Evolutionary conservation across 2,113 vertebrate species (phyloP).

Genomic region (Grallaria varia): DNA sequence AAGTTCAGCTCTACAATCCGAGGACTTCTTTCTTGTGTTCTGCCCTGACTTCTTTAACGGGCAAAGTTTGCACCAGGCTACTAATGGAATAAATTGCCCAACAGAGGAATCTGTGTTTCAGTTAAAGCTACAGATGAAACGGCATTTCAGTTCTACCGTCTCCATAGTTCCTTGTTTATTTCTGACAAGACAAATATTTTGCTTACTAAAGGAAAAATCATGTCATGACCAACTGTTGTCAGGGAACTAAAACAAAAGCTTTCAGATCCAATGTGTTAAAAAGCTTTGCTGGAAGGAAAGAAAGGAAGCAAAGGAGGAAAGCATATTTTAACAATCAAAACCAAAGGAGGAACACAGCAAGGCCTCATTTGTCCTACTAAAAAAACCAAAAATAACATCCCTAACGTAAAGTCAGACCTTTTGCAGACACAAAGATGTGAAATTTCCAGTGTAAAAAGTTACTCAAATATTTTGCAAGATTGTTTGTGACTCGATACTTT

Average conservation of each 20-base stretch:
- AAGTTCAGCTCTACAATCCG: not conserved
- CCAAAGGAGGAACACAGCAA: not conserved
- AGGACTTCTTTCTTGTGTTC: not conserved
- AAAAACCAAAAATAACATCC: not conserved
- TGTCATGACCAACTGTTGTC: not conserved
- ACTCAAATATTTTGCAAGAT: not conserved
- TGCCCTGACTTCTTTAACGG: not conserved
- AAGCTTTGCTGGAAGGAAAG: not conserved
- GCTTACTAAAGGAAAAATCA: constrained; percentile 21
- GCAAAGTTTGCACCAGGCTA: not conserved
- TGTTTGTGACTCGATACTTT: not conserved
- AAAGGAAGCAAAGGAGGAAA: not conserved
- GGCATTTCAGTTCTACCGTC: not conserved
- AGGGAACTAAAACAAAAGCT: not conserved
- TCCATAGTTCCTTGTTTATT: constrained; percentile 29
- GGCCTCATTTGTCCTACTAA: not conserved
- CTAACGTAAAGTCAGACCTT: not conserved
- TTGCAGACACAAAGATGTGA: not conserved
- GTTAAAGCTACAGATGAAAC: not conserved
- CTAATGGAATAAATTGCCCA: not conserved
- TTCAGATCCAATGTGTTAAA: not conserved
- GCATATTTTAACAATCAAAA: not conserved
- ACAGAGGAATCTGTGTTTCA: not conserved
- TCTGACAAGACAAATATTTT: constrained; percentile 27
- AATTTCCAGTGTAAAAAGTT: not conserved